Percentiles rank a stretch among this genome's conserved stretches.
These are phyloP conservation scores for Hartigia nigra DNA, from an alignment of 2,888 invertebrate genomes.

Conservation along the genomic window DNA sequence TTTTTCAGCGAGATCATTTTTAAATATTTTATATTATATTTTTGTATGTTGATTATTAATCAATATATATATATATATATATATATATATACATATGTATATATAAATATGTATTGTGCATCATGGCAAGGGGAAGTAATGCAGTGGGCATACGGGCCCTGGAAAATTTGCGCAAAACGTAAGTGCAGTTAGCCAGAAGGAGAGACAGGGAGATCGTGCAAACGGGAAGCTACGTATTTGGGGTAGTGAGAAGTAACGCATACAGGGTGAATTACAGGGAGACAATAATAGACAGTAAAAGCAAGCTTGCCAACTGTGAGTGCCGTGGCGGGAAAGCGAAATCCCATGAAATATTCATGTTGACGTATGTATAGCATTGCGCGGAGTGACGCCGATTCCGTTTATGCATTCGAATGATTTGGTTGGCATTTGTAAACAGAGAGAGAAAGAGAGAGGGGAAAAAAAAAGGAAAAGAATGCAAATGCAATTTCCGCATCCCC, in stretches of 20 bases:
- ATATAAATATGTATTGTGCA: no score
- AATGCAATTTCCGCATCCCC: no score
- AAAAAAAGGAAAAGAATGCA: no score
- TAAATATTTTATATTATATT: no score
- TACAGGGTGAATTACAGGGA: neutral
- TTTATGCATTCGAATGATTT: conserved; percentile 7
- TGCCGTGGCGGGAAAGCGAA: neutral
- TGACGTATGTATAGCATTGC: neutral
- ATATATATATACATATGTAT: no score
- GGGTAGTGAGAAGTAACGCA: neutral
- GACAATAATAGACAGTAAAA: neutral
- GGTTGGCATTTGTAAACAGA: neutral
- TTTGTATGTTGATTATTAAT: no score
- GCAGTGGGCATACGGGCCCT: neutral
- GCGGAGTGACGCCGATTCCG: conserved; percentile 5
- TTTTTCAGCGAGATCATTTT: no score
- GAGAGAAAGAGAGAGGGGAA: neutral
- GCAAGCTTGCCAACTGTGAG: neutral
- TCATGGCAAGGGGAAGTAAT: neutral
- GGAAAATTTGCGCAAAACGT: neutral
- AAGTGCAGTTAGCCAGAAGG: neutral
- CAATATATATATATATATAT: no score
- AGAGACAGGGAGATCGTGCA: neutral
- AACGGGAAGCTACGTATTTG: neutral
- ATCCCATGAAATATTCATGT: conserved; percentile 8